A percentile compares a stretch with the other conserved stretches of the same genome.
Evolutionary conservation across 1,140 invertebrate genomes (phyloP).

Genomic region (Mactra quadrangularis): DNA sequence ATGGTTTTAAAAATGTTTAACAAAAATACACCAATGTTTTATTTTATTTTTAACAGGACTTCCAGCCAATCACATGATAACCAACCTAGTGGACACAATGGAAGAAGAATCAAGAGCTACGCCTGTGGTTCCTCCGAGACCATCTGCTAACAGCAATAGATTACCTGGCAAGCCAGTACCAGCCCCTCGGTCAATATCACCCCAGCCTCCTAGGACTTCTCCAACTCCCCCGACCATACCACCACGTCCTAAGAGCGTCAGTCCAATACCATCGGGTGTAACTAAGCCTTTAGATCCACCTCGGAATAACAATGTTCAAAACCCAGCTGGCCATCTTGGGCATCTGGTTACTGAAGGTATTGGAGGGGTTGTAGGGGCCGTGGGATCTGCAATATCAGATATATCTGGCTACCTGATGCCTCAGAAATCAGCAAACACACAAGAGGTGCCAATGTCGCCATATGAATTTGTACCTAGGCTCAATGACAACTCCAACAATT

Average conservation of each 20-base stretch:
- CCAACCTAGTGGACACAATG: conserved; percentile 75
- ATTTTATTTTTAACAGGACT: conserved; percentile 63
- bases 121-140: conserved; percentile 60
- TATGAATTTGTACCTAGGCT: conserved; percentile 33
- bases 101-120: conserved; percentile 29
- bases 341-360: conserved; percentile 33
- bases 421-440: too few species aligned
- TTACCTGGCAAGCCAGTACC: conserved; percentile 3
- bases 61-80: conserved; percentile 76
- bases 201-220: neutral
- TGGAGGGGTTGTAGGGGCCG: conserved; percentile 41
- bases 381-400: conserved; percentile 31
- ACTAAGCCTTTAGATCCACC: neutral
- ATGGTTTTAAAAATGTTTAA: neutral
- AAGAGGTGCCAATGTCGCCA: conserved; percentile 7
- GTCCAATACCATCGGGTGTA: neutral
- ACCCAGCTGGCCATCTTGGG: neutral
- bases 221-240: conserved; percentile 19
- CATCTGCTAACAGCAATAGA: conserved; percentile 1
- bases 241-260: conserved; percentile 24
- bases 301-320: neutral
- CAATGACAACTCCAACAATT: neutral
- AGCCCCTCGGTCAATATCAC: conserved; percentile 16
- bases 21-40: neutral
- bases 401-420: conserved; percentile 31